Base-by-base conservation (phyloP, 1,140 invertebrate species). In the Reticulitermes speratus region DNA sequence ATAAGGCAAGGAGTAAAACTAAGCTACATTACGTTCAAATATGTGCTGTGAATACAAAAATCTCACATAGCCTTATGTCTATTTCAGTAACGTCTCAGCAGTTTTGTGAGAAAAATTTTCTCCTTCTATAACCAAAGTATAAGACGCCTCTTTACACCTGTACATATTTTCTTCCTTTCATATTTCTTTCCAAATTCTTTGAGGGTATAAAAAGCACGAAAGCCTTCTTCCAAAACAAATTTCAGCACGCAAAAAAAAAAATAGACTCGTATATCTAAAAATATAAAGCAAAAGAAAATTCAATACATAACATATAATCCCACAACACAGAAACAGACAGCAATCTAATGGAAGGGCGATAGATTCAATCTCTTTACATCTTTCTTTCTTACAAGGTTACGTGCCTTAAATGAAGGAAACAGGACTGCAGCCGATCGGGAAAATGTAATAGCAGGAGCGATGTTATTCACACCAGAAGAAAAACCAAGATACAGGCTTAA, bases 241-340 rank as follows among this genome's bases (percentile, higher is more conserved):
- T 75, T 30, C 65, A 75, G n/a, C 6, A 75, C 25, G n/a, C 65
- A 75, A 25, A 30, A 69, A 52, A 69, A 69, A n/a, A 75, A 75
- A 75, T 75, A 30, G 38, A 5, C 38, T 2, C n/a, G 65, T 75
- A 75, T 75, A n/a, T 75, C n/a, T 75, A 9, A 75, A 75, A 75
- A 75, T 16, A 75, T 8, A 30, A 75, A 75, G n/a, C 6, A 30
- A 75, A 75, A 75, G 19, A 14, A 75, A 75, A 75, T 0, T 8
- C n/a, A 75, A 75, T 75, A 75, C n/a, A n/a, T 30, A 75, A 75
- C 30, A 75, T 75, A 75, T 75, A 75, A 75, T 75, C 65, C 65
- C 65, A n/a, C 25, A 8, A 0, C n/a, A 75, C 9, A 75, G 16
- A 21, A 75, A n/a, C 25, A 2, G 25, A 75, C 25, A 14, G 65